Base-by-base conservation (phyloP, 2,797 vertebrate genomes). In the Eulemur coronatus region DNA sequence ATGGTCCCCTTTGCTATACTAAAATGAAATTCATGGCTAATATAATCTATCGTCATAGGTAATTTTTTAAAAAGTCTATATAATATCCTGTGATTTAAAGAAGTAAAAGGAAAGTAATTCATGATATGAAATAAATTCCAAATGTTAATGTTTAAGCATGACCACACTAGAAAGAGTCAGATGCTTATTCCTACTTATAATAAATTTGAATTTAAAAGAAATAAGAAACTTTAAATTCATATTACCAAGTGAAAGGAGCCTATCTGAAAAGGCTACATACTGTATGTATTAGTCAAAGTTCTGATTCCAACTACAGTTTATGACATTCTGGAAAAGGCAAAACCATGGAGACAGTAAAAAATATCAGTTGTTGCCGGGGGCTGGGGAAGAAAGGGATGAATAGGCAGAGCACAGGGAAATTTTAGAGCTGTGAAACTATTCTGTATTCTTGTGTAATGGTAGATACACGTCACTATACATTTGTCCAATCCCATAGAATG, bases 141-240 rank as follows among this genome's bases (percentile, higher is more conserved):
- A 85, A 59, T 81, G 33, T n/a, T 89, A 94, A 80, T 76, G 30
- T 75, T 91, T 87, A 57, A 22, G 30, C 48, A 91, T n/a, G 72
- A 63, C 50, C 52, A 91, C 30, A 50, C 33, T 35, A 59, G 10
- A 88, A 79, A 55, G 67, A 65, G 17, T 94, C 67, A 89, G 33
- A 67, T 69, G n/a, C 38, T 67, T 85, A 91, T 43, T 91, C 35
- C 18, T 73, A 69, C 38, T 86, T 48, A 96, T 55, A 93, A 91
- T 88, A 72, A 82, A 96, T 79, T 82, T 67, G 7, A 30, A 89
- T 76, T 91, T 72, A 91, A 97, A 96, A 93, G 7, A 52, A 87
- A 78, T 76, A 81, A 82, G 22, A 79, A 84, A 89, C 5, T 85
- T 80, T 80, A 84, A 88, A 88, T 95, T 33, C 15, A 50, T 52